A percentile compares a stretch with the other conserved stretches of the same genome.
Evolutionary conservation across 2,113 vertebrate genomes (phyloP).

Genomic region (Gallinago jamesoni): DNA sequence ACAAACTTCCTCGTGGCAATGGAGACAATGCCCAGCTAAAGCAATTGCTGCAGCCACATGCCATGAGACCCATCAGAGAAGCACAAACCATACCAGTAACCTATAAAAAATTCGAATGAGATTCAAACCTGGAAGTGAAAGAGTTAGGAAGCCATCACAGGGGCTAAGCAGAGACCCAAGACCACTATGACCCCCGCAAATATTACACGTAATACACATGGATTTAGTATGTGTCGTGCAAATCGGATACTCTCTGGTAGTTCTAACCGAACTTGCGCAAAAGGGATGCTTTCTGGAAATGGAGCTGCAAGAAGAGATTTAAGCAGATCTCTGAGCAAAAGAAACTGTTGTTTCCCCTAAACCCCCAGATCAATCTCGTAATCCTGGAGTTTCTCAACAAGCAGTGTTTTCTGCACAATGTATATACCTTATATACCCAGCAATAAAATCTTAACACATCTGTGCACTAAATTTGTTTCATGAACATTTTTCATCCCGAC

Average conservation of each 20-base stretch:
- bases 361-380: background rate
- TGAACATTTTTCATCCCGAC: background rate
- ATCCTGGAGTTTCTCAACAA: background rate
- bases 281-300: background rate
- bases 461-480: background rate
- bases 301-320: background rate
- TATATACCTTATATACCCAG: rapidly evolving
- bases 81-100: background rate
- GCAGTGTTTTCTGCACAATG: background rate
- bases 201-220: background rate
- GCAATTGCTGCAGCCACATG: background rate
- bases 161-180: background rate
- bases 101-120: background rate
- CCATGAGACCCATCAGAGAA: background rate
- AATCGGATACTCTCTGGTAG: background rate
- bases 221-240: background rate
- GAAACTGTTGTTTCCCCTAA: background rate
- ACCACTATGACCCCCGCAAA: rapidly evolving
- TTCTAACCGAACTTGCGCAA: background rate
- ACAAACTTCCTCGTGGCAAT: too few relatives aligned
- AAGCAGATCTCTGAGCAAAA: background rate
- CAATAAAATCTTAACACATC: background rate
- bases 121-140: background rate
- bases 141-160: background rate
- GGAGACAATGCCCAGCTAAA: background rate